Evolutionary conservation across 2,797 vertebrate species (phyloP), one percentile per base, ranked within the genome.

Genomic region (Phoxinus dragarum): DNA sequence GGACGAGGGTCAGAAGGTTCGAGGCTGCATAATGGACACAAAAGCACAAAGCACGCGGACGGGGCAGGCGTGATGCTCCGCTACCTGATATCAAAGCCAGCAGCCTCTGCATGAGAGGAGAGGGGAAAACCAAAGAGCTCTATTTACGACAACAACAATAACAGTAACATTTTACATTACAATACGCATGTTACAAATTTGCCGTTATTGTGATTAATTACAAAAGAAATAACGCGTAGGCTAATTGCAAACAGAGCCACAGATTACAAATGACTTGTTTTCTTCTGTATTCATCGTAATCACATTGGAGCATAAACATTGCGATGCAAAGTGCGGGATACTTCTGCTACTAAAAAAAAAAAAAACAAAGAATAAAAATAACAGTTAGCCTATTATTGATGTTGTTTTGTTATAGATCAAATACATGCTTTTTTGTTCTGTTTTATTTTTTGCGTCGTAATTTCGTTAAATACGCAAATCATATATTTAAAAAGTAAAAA

Each of bases 1-100:
- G 82, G 85, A 90, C 89, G 89, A 90, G 89, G 89, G 91, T 92
- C 91, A 93, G 88, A 91, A 92, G 90, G 92, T 89, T 92, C 92
- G 89, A 84, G 82, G 83, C 84, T 88, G 86, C 88, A 85, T 91
- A 88, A 87, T 81, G 82, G 84, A 88, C 80, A 87, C 86, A 91
- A 89, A 84, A 76, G 86, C 81, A 86, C 80, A 89, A 85, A 77
- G 83, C 86, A 79, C 82, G 86, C 75, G 81, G 89, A 84, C 72
- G 64, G 86, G 80, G 72, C 82, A 49, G 85, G 76, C 87, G 85
- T 86, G 85, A 87, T 86, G 88, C 82, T 88, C 87, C 86, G 89
- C 88, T 90, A 89, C 86, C 86, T 90, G 44, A 89, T 89, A 88
- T 89, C 90, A 89, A 90, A 90, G 89, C 84, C 75, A 47, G 64